Evolutionary conservation across 2,888 invertebrate genomes (phyloP), one percentile per base, ranked within the genome.

Genomic region (Agonum fuliginosum): DNA sequence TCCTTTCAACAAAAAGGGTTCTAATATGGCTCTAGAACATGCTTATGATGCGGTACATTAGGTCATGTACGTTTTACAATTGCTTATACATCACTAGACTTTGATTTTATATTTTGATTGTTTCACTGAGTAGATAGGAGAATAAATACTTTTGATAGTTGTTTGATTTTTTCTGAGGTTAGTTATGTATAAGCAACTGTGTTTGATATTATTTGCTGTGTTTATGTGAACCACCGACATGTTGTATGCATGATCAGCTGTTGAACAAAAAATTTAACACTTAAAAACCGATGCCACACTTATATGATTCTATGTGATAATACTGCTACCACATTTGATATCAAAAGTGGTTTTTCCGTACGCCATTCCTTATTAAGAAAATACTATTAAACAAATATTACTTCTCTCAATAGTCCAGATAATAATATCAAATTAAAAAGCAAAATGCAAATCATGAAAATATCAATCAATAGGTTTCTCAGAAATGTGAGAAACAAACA

Each of bases 11-110:
- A 54, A 77, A 77, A 77, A 27, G 17, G 69, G 75, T 51, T 54
- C 70, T 70, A 72, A 69, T 65, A 77, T 58, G 54, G 77, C 70
- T 77, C 76, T 75, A 43, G 58, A 17, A 62, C 30, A 62, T 27
- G 27, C 51, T 20, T 12, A 51, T 22, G 22, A 51, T 51, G 51
- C 46, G 8, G 51, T 20, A 22, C 10, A 22, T 51, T 51, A n/a
- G n/a, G n/a, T n/a, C n/a, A n/a, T n/a, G n/a, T n/a, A n/a, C n/a
- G n/a, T 62, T 1, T 30, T 62, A 46, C 46, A 62, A 62, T 62
- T 62, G 30, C 30, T 30, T 62, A 62, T 14, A 17, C 30, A 62
- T 62, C 14, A 62, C 30, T 30, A 27, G 1, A 1, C 27, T 22
- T 12, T 22, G 24, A 54, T 17, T 48, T 48, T 48, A 19, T 41